Conservation (phyloP, 2,888 invertebrate genomes). For the Synergus gifuensis region DNA sequence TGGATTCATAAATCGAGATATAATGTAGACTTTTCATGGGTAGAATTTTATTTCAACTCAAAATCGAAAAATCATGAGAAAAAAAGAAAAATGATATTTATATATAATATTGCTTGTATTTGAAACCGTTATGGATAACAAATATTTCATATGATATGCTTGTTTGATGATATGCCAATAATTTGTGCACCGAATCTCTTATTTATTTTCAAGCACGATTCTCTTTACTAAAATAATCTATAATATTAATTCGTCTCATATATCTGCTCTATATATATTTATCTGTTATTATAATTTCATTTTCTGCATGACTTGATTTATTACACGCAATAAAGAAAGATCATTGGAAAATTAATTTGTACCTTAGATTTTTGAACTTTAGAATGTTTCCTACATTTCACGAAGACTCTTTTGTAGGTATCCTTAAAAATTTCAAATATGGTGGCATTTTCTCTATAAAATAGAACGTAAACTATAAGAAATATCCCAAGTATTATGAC, state of each 20-base stretch:
- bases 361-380: too few relatives aligned
- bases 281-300: background rate
- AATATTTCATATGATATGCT: background rate
- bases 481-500: constrained; percentile 12
- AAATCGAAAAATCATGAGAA: background rate
- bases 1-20: background rate
- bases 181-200: background rate
- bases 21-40: background rate
- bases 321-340: background rate
- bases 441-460: constrained; percentile 7
- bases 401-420: background rate
- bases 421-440: background rate
- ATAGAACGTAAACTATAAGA: constrained; percentile 27
- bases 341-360: too few relatives aligned
- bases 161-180: background rate
- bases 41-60: background rate
- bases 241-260: too few relatives aligned
- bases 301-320: background rate
- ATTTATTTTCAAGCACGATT: background rate
- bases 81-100: too few relatives aligned
- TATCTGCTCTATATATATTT: background rate
- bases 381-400: background rate
- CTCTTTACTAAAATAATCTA: too few relatives aligned
- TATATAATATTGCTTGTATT: background rate
- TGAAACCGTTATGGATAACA: background rate